Evolutionary conservation across 1,140 invertebrate species (phyloP), one percentile per base, ranked within the genome.

Genomic region (Frieseomelitta varia): DNA sequence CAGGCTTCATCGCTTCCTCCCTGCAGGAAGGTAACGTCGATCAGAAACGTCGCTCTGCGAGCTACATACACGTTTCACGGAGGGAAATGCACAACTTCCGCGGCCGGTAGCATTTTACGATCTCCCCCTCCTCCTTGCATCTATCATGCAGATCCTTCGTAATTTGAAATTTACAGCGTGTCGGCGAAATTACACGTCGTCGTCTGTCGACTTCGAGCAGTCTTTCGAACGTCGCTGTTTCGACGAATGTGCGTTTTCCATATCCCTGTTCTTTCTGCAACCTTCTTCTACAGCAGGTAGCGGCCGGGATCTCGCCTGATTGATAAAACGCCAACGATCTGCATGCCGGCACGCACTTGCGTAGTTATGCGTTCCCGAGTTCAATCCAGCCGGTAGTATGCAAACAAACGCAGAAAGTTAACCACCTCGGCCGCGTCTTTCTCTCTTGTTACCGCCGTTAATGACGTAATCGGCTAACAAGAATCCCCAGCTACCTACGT

Each of bases 391-490:
- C 4, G 3, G 63, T 14, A 34, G 53, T 63, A 56, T 56, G 67
- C n/a, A 68, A 61, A 76, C 53, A 82, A 51, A 76, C 55, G 53
- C 10, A 56, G 71, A 68, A 56, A 75, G 34, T 21, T 24, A 55
- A 21, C 58, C 8, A 4, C 15, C 24, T 12, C 47, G 24, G 17
- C 56, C 1, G n/a, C 73, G 47, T 80, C 56, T 84, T 88, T 80
- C 58, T 79, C 88, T 61, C 88, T 90, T 76, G 85, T 87, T 90
- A 90, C 77, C 83, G 17, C 34, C n/a, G 63, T 88, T 90, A 90
- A 90, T 90, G 87, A 88, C 78, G 87, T 88, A 88, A 90, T 90
- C 84, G 89, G 53, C 71, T 78, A 90, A 87, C 79, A 78, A 88
- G 85, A 88, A 88, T 85, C 84, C 84, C 80, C 80, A 81, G 74